Conservation (phyloP, 1,140 invertebrate species). For the Lamellibrachia luymesi region DNA sequence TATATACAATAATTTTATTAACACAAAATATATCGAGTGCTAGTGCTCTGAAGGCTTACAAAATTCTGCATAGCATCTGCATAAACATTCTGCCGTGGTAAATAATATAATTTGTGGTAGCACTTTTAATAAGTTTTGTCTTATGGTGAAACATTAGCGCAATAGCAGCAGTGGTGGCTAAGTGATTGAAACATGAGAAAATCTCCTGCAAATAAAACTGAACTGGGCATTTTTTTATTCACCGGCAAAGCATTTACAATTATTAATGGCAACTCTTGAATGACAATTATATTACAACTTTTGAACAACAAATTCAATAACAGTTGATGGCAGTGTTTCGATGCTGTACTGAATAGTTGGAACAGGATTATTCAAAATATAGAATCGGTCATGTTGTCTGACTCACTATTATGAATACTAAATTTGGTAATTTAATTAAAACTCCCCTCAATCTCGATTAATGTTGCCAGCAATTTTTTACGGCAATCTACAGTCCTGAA, state of each 20-base stretch:
- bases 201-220: neutral
- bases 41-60: neutral
- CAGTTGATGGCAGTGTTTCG: neutral
- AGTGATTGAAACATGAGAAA: neutral
- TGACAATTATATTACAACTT: neutral
- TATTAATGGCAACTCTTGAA: neutral
- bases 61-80: neutral
- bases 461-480: too few relatives aligned
- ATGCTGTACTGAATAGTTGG: neutral
- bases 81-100: neutral
- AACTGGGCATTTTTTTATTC: neutral
- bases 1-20: too few relatives aligned
- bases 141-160: neutral
- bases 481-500: too few relatives aligned
- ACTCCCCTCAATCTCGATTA: too few relatives aligned
- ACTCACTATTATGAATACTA: neutral
- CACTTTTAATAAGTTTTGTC: conserved; percentile 5
- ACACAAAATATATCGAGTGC: neutral
- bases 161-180: neutral
- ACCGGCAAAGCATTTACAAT: neutral
- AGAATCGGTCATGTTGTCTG: neutral
- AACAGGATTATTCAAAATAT: neutral
- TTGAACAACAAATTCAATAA: neutral
- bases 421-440: too few relatives aligned
- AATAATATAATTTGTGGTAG: neutral